Evolutionary conservation across 2,888 invertebrate species (phyloP).

Genomic region (Diarsia rubi): DNA sequence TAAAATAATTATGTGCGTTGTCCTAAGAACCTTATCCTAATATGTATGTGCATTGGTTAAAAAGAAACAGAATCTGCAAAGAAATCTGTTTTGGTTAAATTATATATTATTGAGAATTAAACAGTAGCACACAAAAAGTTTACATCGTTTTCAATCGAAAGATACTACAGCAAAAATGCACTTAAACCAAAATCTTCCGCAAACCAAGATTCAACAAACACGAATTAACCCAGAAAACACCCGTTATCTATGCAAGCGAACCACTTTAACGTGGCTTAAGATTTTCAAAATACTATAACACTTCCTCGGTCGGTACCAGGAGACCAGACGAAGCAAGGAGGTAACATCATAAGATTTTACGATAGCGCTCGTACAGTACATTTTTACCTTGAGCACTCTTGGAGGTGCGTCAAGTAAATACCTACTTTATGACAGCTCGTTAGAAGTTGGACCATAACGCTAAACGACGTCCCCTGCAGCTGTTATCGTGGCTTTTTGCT

Average conservation of each 20-base stretch:
- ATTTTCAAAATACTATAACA: conserved; percentile 33
- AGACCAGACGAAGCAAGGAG: conserved; percentile 69
- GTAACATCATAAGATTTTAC: conserved; percentile 82
- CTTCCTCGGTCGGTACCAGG: conserved; percentile 56
- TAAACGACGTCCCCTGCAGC: conserved; percentile 81
- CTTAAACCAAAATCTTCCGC: neutral
- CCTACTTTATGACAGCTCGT: conserved; percentile 87
- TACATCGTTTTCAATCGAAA: neutral
- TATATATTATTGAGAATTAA: neutral
- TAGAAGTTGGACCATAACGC: conserved; percentile 87
- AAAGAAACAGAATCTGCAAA: neutral
- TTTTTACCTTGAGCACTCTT: conserved; percentile 75
- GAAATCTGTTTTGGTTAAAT: neutral
- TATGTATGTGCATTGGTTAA: neutral
- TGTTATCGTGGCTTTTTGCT: conserved; percentile 82
- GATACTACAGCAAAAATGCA: neutral
- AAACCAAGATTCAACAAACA: conserved; percentile 18
- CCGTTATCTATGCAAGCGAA: conserved; percentile 35
- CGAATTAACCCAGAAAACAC: conserved; percentile 38
- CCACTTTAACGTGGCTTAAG: conserved; percentile 27
- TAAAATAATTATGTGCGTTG: neutral
- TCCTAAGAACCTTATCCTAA: neutral
- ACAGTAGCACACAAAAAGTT: neutral
- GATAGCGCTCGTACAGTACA: conserved; percentile 71
- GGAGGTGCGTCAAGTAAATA: conserved; percentile 85